Evolutionary conservation across 2,888 invertebrate genomes (phyloP), one percentile per base, ranked within the genome.

Genomic region (Alviniconcha strummeri): DNA sequence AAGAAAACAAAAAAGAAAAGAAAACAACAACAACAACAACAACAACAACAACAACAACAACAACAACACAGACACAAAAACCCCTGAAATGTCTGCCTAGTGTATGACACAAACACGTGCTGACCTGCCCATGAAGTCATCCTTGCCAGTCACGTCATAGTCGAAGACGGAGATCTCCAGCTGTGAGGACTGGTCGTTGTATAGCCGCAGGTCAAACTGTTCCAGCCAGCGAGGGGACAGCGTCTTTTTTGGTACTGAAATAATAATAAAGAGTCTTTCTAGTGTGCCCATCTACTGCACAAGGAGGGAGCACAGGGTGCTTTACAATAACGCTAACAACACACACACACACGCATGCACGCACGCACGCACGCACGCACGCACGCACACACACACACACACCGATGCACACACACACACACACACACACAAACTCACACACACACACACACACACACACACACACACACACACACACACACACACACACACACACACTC

Each of bases 171-270:
- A 96, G 84, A 99, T 96, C 94, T 99, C 98, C 56, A 99, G 94
- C 85, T 96, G 96, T 94, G 98, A 98, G 83, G 97, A 97, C 90
- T 97, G 96, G 90, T 98, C 98, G 91, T 98, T 98, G 94, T 97
- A 99, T 9, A 99, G 95, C 94, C 99, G 98, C 57, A 99, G 95
- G 93, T 99, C 99, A 93, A 99, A 98, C 94, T 99, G 98, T 92
- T 99, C 99, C 92, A 98, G 92, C 99, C 99, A 99, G 84, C 96
- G 96, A 0, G 98, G 98, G 93, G 96, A 97, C 82, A 97, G 94
- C 0, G 97, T 96, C 92, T 97, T 96, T 95, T 96, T 85, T 93
- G 93, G 80, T 91, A 90, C 94, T 94, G 88, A 78, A 80, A 72
- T 56, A 75, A 72, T 55, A 55, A 52, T 11, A 75, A 75, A 75